phyloP scores from a whole-genome alignment of 1,140 invertebrate genomes.

The Doryteuthis pealeii region DNA sequence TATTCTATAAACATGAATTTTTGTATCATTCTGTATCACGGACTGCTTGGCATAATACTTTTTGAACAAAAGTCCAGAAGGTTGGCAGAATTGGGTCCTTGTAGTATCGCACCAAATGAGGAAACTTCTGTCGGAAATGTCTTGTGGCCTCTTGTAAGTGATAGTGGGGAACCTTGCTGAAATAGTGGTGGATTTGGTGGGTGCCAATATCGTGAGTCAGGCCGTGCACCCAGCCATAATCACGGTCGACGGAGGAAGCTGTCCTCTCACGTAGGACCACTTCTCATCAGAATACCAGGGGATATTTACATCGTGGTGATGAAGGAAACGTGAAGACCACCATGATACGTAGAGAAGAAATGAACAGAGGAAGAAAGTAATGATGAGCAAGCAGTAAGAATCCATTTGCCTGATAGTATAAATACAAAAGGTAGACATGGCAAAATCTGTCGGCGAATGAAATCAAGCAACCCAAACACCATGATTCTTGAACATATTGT shows the following conservation, averaged over 20 bases:
- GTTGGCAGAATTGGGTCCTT: constrained; percentile 39
- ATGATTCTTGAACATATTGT: constrained; percentile 36
- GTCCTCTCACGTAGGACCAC: constrained; percentile 60
- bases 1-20: constrained; percentile 42
- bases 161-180: constrained; percentile 61
- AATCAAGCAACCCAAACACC: constrained; percentile 33
- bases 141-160: constrained; percentile 58
- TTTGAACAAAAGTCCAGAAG: constrained; percentile 45
- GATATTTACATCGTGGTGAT: constrained; percentile 58
- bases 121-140: constrained; percentile 44
- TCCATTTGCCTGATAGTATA: constrained; percentile 30
- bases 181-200: constrained; percentile 62
- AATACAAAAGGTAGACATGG: constrained; percentile 41
- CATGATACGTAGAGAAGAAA: constrained; percentile 52
- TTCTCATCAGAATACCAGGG: constrained; percentile 58
- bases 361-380: constrained; percentile 56
- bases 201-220: constrained; percentile 60
- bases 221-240: constrained; percentile 59
- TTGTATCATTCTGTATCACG: constrained; percentile 32
- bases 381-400: constrained; percentile 46
- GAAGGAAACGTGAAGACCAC: constrained; percentile 61
- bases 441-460: constrained; percentile 41
- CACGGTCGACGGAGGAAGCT: constrained; percentile 60
- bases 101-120: constrained; percentile 36
- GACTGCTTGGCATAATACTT: constrained; percentile 39